A percentile compares a stretch with the other conserved stretches of the same genome.
phyloP scores from a whole-genome alignment of 2,797 vertebrate species.

The Gouania willdenowi region DNA sequence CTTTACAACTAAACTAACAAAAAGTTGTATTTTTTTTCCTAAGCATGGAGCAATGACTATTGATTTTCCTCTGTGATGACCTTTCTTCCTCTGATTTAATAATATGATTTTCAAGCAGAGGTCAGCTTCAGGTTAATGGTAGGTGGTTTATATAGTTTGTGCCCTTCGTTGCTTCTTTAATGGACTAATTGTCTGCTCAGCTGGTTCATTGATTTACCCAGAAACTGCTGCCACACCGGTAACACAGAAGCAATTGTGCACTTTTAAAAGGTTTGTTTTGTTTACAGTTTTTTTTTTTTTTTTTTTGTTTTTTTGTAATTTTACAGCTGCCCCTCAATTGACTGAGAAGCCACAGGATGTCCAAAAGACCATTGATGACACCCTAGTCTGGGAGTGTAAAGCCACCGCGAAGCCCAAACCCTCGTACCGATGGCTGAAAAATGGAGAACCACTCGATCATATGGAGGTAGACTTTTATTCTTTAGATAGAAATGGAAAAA shows the following conservation, averaged over 20 bases:
- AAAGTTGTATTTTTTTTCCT: no score
- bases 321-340: slow-evolving; percentile 86
- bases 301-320: slow-evolving; percentile 24
- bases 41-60: slow-evolving; percentile 5
- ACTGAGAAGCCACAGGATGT: slow-evolving; percentile 83
- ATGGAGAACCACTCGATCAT: slow-evolving; percentile 82
- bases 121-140: slow-evolving; percentile 52
- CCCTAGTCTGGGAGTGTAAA: slow-evolving; percentile 87
- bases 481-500: no score
- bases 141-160: slow-evolving; percentile 57
- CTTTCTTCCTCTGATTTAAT: slow-evolving; percentile 18
- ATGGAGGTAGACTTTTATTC: slow-evolving; percentile 68
- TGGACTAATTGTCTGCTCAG: slow-evolving; percentile 53
- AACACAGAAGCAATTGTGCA: slow-evolving; percentile 15
- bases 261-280: slow-evolving; percentile 21
- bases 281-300: slow-evolving; percentile 19
- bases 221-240: slow-evolving; percentile 24
- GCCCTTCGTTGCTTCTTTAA: slow-evolving; percentile 52
- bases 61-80: slow-evolving; percentile 3
- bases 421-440: slow-evolving; percentile 90
- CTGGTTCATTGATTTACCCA: slow-evolving; percentile 55
- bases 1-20: slow-evolving; percentile 17
- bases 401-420: slow-evolving; percentile 90
- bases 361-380: slow-evolving; percentile 86
- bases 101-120: slow-evolving; percentile 30